Evolutionary conservation across 2,113 vertebrate genomes (phyloP).

Genomic region (Columbina picui): DNA sequence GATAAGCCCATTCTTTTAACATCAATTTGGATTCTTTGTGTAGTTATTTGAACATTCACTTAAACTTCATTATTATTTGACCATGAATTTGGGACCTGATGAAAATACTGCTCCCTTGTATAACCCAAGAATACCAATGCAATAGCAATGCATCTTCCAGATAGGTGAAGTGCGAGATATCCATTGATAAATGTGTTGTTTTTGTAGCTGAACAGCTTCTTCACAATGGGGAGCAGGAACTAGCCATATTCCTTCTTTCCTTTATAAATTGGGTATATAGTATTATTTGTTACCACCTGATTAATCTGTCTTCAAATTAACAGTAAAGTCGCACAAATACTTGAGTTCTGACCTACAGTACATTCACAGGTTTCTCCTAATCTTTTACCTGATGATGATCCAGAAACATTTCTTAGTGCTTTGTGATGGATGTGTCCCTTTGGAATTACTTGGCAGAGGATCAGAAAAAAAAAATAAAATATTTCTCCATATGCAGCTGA

Average conservation of each 20-base stretch:
- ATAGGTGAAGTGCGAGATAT: not conserved
- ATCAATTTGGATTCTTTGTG: not conserved
- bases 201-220: not conserved
- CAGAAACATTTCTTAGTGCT: not conserved
- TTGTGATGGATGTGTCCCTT: not conserved
- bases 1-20: not conserved
- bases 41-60: not conserved
- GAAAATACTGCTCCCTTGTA: not conserved
- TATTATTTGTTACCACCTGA: not conserved
- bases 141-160: not conserved
- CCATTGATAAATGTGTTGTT: not conserved
- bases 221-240: not conserved
- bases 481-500: not conserved
- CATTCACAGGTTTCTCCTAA: not conserved
- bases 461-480: not conserved
- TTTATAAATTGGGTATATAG: not conserved
- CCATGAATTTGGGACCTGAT: not conserved
- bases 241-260: not conserved
- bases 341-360: not conserved
- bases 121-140: not conserved
- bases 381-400: not conserved
- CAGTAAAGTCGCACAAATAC: not conserved
- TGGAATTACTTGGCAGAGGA: not conserved
- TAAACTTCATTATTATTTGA: not conserved
- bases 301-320: not conserved